Evolutionary conservation across 2,113 vertebrate species (phyloP).

Genomic region (Percina caprodes): DNA sequence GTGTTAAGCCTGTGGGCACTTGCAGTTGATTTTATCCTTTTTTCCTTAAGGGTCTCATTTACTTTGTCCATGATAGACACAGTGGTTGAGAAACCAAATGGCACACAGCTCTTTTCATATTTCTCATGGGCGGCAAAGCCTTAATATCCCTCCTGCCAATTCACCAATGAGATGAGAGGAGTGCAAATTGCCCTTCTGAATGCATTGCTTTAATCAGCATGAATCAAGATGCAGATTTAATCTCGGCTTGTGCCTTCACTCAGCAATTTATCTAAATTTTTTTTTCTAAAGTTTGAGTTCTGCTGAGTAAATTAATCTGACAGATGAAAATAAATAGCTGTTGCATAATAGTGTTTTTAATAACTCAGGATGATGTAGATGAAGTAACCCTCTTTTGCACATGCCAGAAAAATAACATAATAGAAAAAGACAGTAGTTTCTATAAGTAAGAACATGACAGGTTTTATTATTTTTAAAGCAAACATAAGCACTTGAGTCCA

Average conservation of each 20-base stretch:
- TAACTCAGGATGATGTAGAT: slow-evolving; percentile 6
- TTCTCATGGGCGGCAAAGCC: slow-evolving; percentile 47
- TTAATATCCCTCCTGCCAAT: slow-evolving; percentile 49
- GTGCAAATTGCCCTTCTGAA: slow-evolving; percentile 64
- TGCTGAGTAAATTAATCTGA: slow-evolving; percentile 19
- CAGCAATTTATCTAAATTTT: slow-evolving; percentile 31
- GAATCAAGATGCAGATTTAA: slow-evolving; percentile 70
- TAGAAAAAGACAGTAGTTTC: neutral
- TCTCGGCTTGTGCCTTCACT: slow-evolving; percentile 56
- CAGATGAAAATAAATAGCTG: slow-evolving; percentile 39
- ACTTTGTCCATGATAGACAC: slow-evolving; percentile 19
- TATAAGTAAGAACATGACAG: slow-evolving; percentile 33
- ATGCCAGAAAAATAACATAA: neutral
- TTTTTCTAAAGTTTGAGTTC: slow-evolving; percentile 37
- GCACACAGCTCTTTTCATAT: slow-evolving; percentile 33
- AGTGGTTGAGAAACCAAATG: slow-evolving; percentile 13
- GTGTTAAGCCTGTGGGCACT: neutral
- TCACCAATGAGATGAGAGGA: slow-evolving; percentile 63
- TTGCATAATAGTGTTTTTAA: slow-evolving; percentile 31
- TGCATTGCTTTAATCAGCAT: slow-evolving; percentile 66
- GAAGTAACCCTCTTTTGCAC: neutral
- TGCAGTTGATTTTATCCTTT: slow-evolving; percentile 24
- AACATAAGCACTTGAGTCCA: slow-evolving; percentile 40
- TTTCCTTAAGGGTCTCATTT: slow-evolving; percentile 31
- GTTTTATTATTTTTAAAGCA: slow-evolving; percentile 52